Base-by-base conservation (phyloP, 2,797 vertebrate genomes). In the Knipowitschia caucasica region DNA sequence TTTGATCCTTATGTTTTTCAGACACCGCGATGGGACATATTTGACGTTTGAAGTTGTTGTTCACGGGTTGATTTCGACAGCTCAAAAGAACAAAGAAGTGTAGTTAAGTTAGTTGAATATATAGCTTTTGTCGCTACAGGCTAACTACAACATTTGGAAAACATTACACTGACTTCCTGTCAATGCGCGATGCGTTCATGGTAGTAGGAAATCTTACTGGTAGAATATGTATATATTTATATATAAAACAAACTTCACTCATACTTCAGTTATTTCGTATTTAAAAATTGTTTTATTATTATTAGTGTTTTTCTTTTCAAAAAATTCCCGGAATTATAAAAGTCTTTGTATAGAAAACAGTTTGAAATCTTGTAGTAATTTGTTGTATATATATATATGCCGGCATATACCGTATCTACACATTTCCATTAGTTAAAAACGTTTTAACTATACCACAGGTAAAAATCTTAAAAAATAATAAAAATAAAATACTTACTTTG, bases 141-240 rank as follows among this genome's bases (percentile, higher is more conserved):
- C 26, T n/a, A n/a, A n/a, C n/a, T 23, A 3, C 33, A 35, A 38
- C 12, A 35, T 35, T 35, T 20, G 18, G 31, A 45, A 62, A 60
- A 51, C 45, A 52, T 23, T 29, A 4, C 29, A 21, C 45, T 21
- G 47, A 78, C 79, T 85, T 86, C 82, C 82, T 73, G 77, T 66
- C 60, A 12, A 14, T 1, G 0, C 0, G 4, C 50, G 84, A 42
- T 81, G 81, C 67, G 57, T 86, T 86, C 51, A 65, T 0, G 47
- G 27, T 12, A 0, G 6, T 52, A 18, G 34, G 21, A 38, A 31
- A 31, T 1, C 17, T 34, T n/a, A 34, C 4, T 34, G 14, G 1
- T 34, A 5, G 3, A 33, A 31, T 31, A 31, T 11, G 8, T 11
- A 31, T 11, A 31, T 33, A 33, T n/a, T n/a, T n/a, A n/a, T n/a